A percentile compares a stretch with the other conserved stretches of the same genome.
Evolutionary conservation across 2,888 invertebrate species (phyloP).

Genomic region (Stenodera caucasica): DNA sequence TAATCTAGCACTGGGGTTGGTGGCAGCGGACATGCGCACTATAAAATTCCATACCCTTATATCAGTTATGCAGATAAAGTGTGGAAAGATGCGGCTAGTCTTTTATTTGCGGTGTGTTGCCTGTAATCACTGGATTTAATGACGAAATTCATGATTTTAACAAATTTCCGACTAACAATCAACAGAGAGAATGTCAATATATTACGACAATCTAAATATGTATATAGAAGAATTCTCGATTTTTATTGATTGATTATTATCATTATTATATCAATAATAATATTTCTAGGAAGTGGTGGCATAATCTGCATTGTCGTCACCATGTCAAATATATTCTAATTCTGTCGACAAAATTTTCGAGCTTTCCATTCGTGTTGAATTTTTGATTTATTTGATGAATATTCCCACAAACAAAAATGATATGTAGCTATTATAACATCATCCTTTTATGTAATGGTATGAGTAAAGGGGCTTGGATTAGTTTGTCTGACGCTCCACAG

Average conservation of each 20-base stretch:
- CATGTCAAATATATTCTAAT: conserved; percentile 24
- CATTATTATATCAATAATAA: not conserved
- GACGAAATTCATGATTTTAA: conserved; percentile 27
- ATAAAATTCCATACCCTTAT: conserved; percentile 32
- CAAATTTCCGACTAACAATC: conserved; percentile 12
- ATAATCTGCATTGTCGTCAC: conserved; percentile 9
- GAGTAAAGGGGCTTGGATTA: conserved; percentile 17
- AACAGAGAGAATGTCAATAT: too few species aligned
- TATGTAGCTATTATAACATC: conserved; percentile 24
- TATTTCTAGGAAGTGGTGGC: not conserved
- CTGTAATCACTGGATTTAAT: conserved; percentile 33
- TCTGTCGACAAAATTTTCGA: conserved; percentile 20
- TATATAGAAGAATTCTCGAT: too few species aligned
- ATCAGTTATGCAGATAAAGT: conserved; percentile 44
- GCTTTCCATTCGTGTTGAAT: conserved; percentile 20
- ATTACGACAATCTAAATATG: too few species aligned
- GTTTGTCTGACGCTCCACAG: conserved; percentile 25
- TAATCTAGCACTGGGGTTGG: conserved; percentile 48
- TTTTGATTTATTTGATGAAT: conserved; percentile 27
- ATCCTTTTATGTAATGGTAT: conserved; percentile 20
- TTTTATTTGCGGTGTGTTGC: conserved; percentile 32
- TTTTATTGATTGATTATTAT: too few species aligned
- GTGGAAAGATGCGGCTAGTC: conserved; percentile 37
- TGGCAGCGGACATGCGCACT: conserved; percentile 44
- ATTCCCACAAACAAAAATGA: conserved; percentile 23